Evolutionary conservation across 2,797 vertebrate genomes (phyloP).

Genomic region (Myioborus miniatus): DNA sequence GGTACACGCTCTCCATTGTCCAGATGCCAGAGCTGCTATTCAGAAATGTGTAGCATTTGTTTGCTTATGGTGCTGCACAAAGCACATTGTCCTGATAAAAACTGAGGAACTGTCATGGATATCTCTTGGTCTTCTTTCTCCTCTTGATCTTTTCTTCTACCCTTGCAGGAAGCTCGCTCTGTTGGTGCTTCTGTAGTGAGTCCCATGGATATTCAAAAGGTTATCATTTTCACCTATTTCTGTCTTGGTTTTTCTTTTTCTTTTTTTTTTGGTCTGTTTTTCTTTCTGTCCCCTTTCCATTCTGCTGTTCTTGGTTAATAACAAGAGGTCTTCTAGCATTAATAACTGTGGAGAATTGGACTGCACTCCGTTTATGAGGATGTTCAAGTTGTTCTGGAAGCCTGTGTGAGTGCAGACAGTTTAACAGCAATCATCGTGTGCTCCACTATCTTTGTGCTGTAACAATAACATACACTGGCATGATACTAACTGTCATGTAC

Average conservation of each 20-base stretch:
- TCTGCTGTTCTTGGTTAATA: neutral
- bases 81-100: neutral
- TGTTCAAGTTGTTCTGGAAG: neutral
- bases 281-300: neutral
- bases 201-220: constrained; percentile 79
- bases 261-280: neutral
- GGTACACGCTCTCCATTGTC: neutral
- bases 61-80: neutral
- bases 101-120: neutral
- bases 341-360: neutral
- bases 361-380: neutral
- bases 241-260: constrained; percentile 1
- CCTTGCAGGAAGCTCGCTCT: constrained; percentile 77
- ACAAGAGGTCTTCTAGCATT: neutral
- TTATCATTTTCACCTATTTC: constrained; percentile 60
- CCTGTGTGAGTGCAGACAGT: neutral
- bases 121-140: constrained; percentile 21
- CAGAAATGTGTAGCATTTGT: neutral
- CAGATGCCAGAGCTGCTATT: neutral
- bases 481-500: neutral
- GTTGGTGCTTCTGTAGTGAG: constrained; percentile 74
- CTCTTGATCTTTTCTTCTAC: constrained; percentile 71
- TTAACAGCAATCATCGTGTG: neutral
- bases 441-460: neutral
- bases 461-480: neutral